phyloP scores from a whole-genome alignment of 2,113 vertebrate species.

The Brachyhypopomus occidentalis region DNA sequence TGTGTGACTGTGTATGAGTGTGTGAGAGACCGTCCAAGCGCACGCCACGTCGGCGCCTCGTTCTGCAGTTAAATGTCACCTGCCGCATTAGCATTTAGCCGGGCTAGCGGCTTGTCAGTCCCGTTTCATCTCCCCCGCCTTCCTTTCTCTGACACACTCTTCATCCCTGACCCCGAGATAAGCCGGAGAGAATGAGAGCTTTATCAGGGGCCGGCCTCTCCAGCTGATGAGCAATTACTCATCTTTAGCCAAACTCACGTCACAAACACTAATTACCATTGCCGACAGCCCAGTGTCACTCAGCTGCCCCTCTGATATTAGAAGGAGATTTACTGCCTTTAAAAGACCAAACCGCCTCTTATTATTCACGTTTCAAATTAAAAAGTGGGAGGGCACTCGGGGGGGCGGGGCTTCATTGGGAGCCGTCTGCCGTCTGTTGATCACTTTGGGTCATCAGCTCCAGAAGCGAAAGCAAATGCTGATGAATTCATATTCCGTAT shows the following conservation, averaged over 20 bases:
- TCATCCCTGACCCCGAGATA: slow-evolving; percentile 65
- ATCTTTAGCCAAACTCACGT: slow-evolving; percentile 69
- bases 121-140: slow-evolving; percentile 71
- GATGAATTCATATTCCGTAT: too few species aligned
- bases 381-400: not conserved
- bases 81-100: slow-evolving; percentile 79
- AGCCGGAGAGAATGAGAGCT: slow-evolving; percentile 66
- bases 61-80: slow-evolving; percentile 73
- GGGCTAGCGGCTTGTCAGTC: slow-evolving; percentile 72
- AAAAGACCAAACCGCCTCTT: slow-evolving; percentile 25
- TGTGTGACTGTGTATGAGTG: not conserved
- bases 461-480: not conserved
- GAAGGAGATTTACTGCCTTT: slow-evolving; percentile 40
- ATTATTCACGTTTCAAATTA: not conserved
- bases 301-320: slow-evolving; percentile 42
- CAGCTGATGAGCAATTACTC: slow-evolving; percentile 74
- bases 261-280: slow-evolving; percentile 73
- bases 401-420: not conserved
- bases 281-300: slow-evolving; percentile 35
- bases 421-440: not conserved
- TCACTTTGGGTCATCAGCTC: not conserved
- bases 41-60: slow-evolving; percentile 10
- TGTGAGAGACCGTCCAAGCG: not conserved
- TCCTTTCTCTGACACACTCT: slow-evolving; percentile 47
- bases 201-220: slow-evolving; percentile 73